Evolutionary conservation across 2,113 vertebrate species (phyloP).

Genomic region (Trogon melanurus): DNA sequence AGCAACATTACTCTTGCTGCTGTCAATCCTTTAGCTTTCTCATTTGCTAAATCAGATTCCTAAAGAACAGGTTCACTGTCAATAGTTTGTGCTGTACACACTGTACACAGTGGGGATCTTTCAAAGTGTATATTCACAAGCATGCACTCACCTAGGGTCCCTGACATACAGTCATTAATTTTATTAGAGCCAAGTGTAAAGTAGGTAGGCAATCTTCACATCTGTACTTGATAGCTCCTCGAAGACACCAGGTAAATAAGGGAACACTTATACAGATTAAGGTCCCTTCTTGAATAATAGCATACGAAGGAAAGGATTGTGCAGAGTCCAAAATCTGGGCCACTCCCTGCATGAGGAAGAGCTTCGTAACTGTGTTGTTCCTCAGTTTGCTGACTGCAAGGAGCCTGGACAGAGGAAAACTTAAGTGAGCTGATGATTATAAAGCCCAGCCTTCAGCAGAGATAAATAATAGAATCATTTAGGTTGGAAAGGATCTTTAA

Average conservation of each 20-base stretch:
- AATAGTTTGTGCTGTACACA: background rate
- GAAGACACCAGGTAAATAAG: background rate
- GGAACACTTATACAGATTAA: background rate
- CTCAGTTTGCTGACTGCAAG: background rate
- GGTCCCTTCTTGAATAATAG: background rate
- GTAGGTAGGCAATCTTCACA: background rate
- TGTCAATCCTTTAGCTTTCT: background rate
- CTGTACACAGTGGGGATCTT: background rate
- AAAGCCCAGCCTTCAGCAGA: background rate
- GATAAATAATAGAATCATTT: background rate
- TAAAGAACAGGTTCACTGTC: background rate
- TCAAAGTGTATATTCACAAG: background rate
- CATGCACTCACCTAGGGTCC: background rate
- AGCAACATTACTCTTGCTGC: background rate
- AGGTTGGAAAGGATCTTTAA: no score
- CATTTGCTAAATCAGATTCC: background rate
- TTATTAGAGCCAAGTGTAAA: background rate
- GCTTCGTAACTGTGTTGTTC: background rate
- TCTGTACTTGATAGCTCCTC: background rate
- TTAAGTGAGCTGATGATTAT: background rate
- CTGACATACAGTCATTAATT: background rate
- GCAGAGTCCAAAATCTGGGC: background rate
- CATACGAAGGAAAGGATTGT: background rate
- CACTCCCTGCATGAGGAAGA: background rate
- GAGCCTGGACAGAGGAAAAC: background rate